phyloP scores from a whole-genome alignment of 2,888 invertebrate species.

The Sesamia inferens region DNA sequence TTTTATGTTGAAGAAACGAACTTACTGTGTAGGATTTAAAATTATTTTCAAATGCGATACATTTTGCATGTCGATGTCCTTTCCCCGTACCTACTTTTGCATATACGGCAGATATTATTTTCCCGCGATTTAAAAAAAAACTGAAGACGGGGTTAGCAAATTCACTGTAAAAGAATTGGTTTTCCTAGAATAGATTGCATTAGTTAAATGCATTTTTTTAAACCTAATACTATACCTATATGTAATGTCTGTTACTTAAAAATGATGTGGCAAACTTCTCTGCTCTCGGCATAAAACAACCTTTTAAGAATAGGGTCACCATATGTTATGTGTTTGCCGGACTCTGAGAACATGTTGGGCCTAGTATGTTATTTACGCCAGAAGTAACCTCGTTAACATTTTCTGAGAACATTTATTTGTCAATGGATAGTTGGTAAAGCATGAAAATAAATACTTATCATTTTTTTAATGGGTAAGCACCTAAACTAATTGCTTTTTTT shows the following conservation, averaged over 20 bases:
- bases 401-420: conserved; percentile 3
- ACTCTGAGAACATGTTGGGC: conserved; percentile 28
- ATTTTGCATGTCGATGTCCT: too few relatives aligned
- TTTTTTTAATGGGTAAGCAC: too few relatives aligned
- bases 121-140: not conserved
- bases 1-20: too few relatives aligned
- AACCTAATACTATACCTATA: not conserved
- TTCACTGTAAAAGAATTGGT: not conserved
- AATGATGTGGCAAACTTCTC: not conserved
- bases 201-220: not conserved
- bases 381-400: conserved; percentile 23
- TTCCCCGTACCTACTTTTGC: not conserved
- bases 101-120: not conserved
- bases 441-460: not conserved
- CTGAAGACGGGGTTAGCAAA: not conserved
- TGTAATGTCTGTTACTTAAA: not conserved
- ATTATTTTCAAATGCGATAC: too few relatives aligned
- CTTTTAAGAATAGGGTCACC: conserved; percentile 59
- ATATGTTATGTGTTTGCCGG: conserved; percentile 49
- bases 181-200: not conserved
- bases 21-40: too few relatives aligned
- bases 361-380: conserved; percentile 1
- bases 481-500: too few relatives aligned
- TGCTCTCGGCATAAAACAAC: conserved; percentile 29
- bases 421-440: not conserved